Base-by-base conservation (phyloP, 2,113 vertebrate genomes). In the Symphodus melops region DNA sequence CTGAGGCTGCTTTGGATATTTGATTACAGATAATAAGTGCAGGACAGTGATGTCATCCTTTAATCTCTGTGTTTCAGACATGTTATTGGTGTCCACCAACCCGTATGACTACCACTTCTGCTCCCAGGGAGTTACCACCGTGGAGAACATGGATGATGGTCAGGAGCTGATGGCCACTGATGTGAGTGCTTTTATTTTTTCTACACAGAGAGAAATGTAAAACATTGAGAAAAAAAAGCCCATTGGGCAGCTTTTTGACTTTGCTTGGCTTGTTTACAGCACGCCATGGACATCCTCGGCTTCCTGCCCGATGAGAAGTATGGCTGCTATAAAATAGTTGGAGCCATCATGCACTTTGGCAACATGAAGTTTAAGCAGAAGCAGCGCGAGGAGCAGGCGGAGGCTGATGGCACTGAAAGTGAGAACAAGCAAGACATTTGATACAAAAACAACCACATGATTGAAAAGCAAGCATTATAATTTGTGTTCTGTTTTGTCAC, bases 341-440 rank as follows among this genome's bases (percentile, higher is more conserved):
- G 97, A 0, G 95, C 97, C 58, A 97, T 99, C 87, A 96, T 98
- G 95, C 97, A 99, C 88, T 98, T 98, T 0, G 96, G 97, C 77
- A 99, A 98, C 93, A 98, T 99, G 97, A 98, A 98, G 82, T 98
- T 98, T 93, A 98, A 98, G 90, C 97, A 96, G 52, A 99, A 96
- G 87, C 97, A 95, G 88, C 92, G 97, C 1, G 97, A 99, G 48
- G 97, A 99, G 87, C 97, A 99, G 92, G 97, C 96, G 0, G 97
- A 98, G 89, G 89, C 96, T 0, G 96, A 97, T 0, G 95, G 95
- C 95, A 98, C 96, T 74, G 97, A 99, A 94, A 97, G 97, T 98
- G 89, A 93, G 82, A 79, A 16, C n/a, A 10, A 19, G 14, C 7
- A 0, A n/a, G 5, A 46, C 17, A 8, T 33, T 3, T 5, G 36